A percentile compares a stretch with the other conserved stretches of the same genome.
Evolutionary conservation across 2,888 invertebrate species (phyloP).

Genomic region (Andrena hattorfiana): DNA sequence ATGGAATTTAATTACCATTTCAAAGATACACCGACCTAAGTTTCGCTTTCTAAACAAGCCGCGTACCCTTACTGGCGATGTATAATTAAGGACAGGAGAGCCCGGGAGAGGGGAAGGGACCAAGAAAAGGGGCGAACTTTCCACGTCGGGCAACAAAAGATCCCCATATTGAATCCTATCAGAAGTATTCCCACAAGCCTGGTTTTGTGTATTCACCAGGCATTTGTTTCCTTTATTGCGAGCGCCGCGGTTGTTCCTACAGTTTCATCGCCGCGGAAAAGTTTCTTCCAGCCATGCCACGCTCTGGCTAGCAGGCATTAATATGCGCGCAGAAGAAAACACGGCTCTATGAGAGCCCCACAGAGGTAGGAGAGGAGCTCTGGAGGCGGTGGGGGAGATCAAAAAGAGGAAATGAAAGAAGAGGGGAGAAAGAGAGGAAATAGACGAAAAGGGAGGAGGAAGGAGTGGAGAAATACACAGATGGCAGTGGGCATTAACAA

Average conservation of each 20-base stretch:
- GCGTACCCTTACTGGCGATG: background rate
- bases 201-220: slow-evolving; percentile 14
- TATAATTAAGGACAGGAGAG: background rate
- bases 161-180: slow-evolving; percentile 40
- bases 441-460: background rate
- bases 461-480: background rate
- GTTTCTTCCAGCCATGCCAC: slow-evolving; percentile 29
- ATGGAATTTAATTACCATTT: no score
- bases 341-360: background rate
- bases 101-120: background rate
- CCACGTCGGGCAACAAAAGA: slow-evolving; percentile 37
- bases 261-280: slow-evolving; percentile 40
- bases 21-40: background rate
- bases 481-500: background rate
- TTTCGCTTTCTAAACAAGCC: background rate
- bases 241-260: slow-evolving; percentile 35
- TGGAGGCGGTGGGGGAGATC: background rate
- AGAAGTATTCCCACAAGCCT: slow-evolving; percentile 13
- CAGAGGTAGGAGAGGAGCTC: background rate
- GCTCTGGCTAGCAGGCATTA: slow-evolving; percentile 34
- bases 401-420: slow-evolving; percentile 14
- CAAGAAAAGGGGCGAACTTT: background rate
- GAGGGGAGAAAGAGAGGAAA: background rate
- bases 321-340: slow-evolving; percentile 29
- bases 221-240: slow-evolving; percentile 52